Base-by-base conservation (phyloP, 2,888 invertebrate genomes). In the Nephrotoma flavescens region DNA sequence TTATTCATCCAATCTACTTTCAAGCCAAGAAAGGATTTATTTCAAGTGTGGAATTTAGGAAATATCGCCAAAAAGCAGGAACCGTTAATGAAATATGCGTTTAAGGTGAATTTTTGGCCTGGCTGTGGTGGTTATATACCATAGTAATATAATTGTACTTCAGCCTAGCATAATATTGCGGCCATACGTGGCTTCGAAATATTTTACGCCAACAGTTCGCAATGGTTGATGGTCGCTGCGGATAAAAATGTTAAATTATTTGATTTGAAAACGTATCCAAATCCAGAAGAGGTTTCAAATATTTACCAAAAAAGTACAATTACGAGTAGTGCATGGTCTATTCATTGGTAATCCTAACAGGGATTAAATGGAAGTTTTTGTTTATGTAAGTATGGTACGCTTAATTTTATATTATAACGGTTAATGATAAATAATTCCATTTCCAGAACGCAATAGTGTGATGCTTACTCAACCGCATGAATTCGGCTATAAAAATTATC, bases 51-150 rank as follows among this genome's bases (percentile, higher is more conserved):
- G 94, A 92, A 93, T 89, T 42, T 87, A 15, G 31, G 85, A 87
- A 3, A 1, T 31, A 6, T 57, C 6, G 6, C 7, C 6, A 57
- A 57, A 57, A 31, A 84, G 4, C 12, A 42, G 12, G 71, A 86
- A 4, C 92, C 93, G 12, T 88, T 90, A 86, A 89, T 95, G 86
- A 92, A 92, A 19, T 94, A 94, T 88, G 93, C 92, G n/a, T 90
- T 95, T 52, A 92, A 92, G 4, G 93, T 94, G 89, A 91, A 93
- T n/a, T 91, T 91, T 87, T 95, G 95, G 2, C 93, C 93, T 5
- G 91, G 94, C 7, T 94, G 94, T 42, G 95, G 95, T 42, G 94
- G 94, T 88, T 95, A 93, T 89, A 92, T 93, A 88, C 87, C 88
- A 47, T 9, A 87, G 6, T 85, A 84, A 85, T 44, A 71, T 71